Evolutionary conservation across 2,797 vertebrate genomes (phyloP).

Genomic region (Coreius guichenoti): DNA sequence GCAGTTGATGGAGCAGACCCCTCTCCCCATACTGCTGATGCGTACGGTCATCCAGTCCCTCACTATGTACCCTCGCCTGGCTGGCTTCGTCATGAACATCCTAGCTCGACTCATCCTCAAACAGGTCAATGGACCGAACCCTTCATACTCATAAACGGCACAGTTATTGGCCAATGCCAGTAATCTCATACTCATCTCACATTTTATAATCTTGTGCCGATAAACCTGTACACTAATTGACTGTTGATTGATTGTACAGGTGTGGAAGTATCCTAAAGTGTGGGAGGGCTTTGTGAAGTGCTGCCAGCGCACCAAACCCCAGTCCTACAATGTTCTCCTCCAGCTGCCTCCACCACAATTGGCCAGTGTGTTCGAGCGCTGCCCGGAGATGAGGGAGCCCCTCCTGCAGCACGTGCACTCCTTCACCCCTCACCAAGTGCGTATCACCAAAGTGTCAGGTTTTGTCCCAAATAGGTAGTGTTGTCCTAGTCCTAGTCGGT

Average conservation of each 20-base stretch:
- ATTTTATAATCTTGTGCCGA: neutral
- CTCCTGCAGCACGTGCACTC: slow-evolving; percentile 89
- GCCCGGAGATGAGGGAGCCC: slow-evolving; percentile 89
- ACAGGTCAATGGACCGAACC: slow-evolving; percentile 78
- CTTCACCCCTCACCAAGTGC: slow-evolving; percentile 91
- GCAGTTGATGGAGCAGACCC: slow-evolving; percentile 96
- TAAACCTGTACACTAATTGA: neutral
- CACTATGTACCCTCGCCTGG: slow-evolving; percentile 93
- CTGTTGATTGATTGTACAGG: slow-evolving; percentile 71
- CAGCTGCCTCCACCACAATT: slow-evolving; percentile 89
- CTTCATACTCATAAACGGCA: neutral
- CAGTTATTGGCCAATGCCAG: neutral
- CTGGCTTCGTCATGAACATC: slow-evolving; percentile 96
- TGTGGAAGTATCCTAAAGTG: slow-evolving; percentile 97
- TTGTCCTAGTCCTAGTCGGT: too few relatives aligned
- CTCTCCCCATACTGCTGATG: slow-evolving; percentile 95
- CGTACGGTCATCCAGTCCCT: slow-evolving; percentile 96
- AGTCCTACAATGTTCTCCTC: slow-evolving; percentile 92
- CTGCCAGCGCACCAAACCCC: slow-evolving; percentile 93
- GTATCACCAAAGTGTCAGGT: neutral
- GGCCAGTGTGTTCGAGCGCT: slow-evolving; percentile 88
- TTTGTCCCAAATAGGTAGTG: neutral
- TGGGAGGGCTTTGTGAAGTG: slow-evolving; percentile 98
- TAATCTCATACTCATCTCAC: too few relatives aligned
- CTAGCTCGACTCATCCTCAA: slow-evolving; percentile 92